These are phyloP conservation scores for Allolobophora icterica DNA, from an alignment of 2,888 invertebrate species.

Conservation along the genomic window DNA sequence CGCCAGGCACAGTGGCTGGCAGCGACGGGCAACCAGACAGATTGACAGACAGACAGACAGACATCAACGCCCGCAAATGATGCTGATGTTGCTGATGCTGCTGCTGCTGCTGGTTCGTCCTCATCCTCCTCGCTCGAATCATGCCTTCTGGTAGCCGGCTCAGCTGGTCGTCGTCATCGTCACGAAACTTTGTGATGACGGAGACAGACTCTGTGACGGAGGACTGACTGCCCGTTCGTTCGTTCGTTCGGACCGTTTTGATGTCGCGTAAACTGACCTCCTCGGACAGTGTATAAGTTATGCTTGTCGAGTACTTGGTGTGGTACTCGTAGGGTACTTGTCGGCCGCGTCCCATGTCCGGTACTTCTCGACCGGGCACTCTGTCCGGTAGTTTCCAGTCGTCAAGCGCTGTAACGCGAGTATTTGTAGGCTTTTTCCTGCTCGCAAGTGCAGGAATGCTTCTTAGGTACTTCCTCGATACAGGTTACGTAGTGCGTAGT, in stretches of 20 bases:
- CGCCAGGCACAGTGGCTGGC: not conserved
- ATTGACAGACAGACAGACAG: not conserved
- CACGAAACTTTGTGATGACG: not conserved
- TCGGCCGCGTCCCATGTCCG: not conserved
- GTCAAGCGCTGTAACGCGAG: not conserved
- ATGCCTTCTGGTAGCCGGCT: not conserved
- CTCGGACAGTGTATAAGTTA: not conserved
- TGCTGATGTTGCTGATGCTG: not conserved
- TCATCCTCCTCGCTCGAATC: constrained; percentile 18
- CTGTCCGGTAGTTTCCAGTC: not conserved
- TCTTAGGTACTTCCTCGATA: constrained; percentile 4
- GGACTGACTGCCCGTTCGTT: not conserved
- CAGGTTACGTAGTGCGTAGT: not conserved
- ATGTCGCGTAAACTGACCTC: not conserved
- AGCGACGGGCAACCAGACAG: not conserved
- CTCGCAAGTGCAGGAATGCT: not conserved
- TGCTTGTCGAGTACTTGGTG: not conserved
- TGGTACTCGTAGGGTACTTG: not conserved
- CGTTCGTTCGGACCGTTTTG: not conserved
- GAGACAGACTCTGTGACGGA: not conserved
- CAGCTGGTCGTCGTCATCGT: not conserved
- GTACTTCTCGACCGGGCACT: not conserved
- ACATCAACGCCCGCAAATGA: not conserved
- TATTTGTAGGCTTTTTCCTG: not conserved
- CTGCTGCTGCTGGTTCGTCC: not conserved